Base-by-base conservation (phyloP, 2,113 vertebrate species). In the Synchiropus splendidus region DNA sequence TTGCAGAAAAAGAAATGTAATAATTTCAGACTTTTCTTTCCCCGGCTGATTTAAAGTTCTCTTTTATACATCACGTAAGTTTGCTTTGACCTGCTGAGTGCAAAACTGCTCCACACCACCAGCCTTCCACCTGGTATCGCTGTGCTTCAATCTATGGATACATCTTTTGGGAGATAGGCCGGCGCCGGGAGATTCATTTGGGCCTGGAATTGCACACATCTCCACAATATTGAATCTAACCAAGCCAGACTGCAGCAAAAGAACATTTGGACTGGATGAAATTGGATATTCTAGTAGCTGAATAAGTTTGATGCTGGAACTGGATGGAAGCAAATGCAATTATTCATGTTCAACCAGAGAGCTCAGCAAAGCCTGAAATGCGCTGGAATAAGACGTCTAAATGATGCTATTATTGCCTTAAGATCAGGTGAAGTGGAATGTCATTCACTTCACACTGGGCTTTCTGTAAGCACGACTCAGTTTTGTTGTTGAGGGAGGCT, bases 211-310 rank as follows among this genome's bases (percentile, higher is more conserved):
- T 82, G 80, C 72, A 75, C 70, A 77, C 72, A 78, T 74, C 69
- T 64, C 64, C 14, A 47, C 63, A 64, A 61, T 81, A 79, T 77
- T 81, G 72, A 74, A 73, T 82, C 74, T 79, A 83, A 85, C 77
- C 70, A 74, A 82, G 78, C 72, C 72, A 61, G 77, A 83, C 79
- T 81, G 72, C 61, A 75, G 70, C 61, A 65, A 65, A 77, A 64
- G 68, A 71, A 72, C 71, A 82, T 70, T 82, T 70, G 73, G 67
- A 66, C 67, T 49, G 61, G 72, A 53, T 46, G 69, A 71, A 80
- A 84, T 84, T 78, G 75, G 81, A 84, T 80, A 80, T 81, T 83
- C 74, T 64, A 72, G 73, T 68, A 73, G 77, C 75, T 75, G 68
- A 75, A 78, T 82, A 72, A 75, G 54, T 70, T 63, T 49, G 37